Conservation (phyloP, 2,888 invertebrate species). For the Sinopyrophorus schimmeli region DNA sequence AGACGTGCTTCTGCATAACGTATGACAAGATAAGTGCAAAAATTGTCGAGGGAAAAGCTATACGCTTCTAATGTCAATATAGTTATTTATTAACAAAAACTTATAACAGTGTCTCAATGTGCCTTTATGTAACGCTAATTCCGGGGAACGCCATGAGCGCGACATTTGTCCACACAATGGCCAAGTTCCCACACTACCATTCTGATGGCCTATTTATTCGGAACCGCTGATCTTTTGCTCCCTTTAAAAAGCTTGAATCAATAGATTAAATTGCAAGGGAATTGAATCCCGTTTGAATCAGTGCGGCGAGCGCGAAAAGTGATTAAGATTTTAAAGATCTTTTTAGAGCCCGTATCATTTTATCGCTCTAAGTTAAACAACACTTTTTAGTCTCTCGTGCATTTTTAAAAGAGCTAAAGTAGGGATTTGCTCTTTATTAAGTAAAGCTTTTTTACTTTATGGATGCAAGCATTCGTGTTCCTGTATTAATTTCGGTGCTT, state of each 20-base stretch:
- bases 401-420: slow-evolving; percentile 51
- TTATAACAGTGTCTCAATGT: slow-evolving; percentile 25
- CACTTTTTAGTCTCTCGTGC: slow-evolving; percentile 50
- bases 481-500: slow-evolving; percentile 47
- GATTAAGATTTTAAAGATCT: slow-evolving; percentile 55
- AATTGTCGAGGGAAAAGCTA: too few relatives aligned
- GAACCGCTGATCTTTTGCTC: slow-evolving; percentile 54
- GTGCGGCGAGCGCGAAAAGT: slow-evolving; percentile 51
- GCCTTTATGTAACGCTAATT: slow-evolving; percentile 41
- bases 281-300: slow-evolving; percentile 47
- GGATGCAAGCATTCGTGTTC: slow-evolving; percentile 45
- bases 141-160: slow-evolving; percentile 44
- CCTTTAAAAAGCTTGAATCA: slow-evolving; percentile 54
- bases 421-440: slow-evolving; percentile 50
- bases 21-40: too few relatives aligned
- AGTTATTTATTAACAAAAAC: slow-evolving; percentile 43
- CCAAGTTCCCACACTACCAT: slow-evolving; percentile 53
- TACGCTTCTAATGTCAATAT: slow-evolving; percentile 35
- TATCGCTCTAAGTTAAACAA: slow-evolving; percentile 52
- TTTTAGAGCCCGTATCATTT: slow-evolving; percentile 50
- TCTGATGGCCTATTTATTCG: slow-evolving; percentile 53
- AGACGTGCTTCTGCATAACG: too few relatives aligned
- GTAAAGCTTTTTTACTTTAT: slow-evolving; percentile 48
- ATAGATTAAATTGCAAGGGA: slow-evolving; percentile 53
- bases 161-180: slow-evolving; percentile 53